These are phyloP conservation scores for Ostrea denselamellosa DNA, from an alignment of 1,140 invertebrate genomes.

Conservation along the genomic window DNA sequence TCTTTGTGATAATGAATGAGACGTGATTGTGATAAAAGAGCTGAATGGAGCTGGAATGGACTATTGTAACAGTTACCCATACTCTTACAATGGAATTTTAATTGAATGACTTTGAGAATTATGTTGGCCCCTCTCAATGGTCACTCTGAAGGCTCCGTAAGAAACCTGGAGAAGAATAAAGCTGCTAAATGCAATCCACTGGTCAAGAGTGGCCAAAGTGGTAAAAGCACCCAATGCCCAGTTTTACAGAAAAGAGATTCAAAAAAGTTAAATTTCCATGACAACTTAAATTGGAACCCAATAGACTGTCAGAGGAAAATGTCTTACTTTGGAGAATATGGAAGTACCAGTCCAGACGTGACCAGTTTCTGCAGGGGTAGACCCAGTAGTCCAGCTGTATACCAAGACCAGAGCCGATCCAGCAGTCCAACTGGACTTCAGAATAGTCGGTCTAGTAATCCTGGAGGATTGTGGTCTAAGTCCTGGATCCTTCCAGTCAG, in stretches of 20 bases:
- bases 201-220: background rate
- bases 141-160: background rate
- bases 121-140: background rate
- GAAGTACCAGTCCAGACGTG: background rate
- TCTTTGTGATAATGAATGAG: too few species aligned
- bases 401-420: background rate
- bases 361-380: background rate
- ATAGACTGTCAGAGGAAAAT: background rate
- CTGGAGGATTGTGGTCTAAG: constrained; percentile 9
- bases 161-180: background rate
- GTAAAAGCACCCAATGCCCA: background rate
- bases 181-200: background rate
- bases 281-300: background rate
- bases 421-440: background rate
- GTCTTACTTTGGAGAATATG: background rate
- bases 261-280: background rate
- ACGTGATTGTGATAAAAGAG: background rate
- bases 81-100: constrained; percentile 20
- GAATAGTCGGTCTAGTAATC: background rate
- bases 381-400: background rate
- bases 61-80: background rate
- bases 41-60: background rate
- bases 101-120: constrained; percentile 7
- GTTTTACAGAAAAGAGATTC: background rate
- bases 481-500: background rate